Base-by-base conservation (phyloP, 2,888 invertebrate genomes). In the Eupeodes luniger region DNA sequence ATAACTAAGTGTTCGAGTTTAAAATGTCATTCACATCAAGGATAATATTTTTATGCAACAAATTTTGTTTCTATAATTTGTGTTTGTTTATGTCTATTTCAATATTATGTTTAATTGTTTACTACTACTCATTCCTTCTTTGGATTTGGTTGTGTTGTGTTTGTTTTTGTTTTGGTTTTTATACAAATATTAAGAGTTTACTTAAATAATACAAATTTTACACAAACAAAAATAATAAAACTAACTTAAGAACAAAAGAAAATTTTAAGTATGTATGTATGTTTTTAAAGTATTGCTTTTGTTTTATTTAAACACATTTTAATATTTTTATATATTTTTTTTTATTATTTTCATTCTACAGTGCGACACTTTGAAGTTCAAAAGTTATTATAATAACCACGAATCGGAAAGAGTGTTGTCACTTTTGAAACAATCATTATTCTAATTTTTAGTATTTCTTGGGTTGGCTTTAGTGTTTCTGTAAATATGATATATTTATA, bases 301-400 rank as follows among this genome's bases (percentile, higher is more conserved):
- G 16, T 85, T 72, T 51, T 47, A 53, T 72, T 77, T 19, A 16
- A 70, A 70, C 55, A 53, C 34, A 51, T 53, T 51, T 47, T 47
- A 55, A 36, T 67, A 36, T 72, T 74, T 61, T 27, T 49, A 49
- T 69, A 36, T 69, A 53, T 74, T 61, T 16, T 66, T 70, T 40
- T 67, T 11, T 57, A 51, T 85, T 57, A 64, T 19, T 64, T 81
- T 81, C 49, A 19, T 61, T 81, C 76, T 74, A 81, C 76, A 74
- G 67, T 81, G 67, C 66, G 64, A 67, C 81, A 77, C 34, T 72
- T 53, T 34, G 47, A 59, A 72, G 70, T 70, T 70, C 36, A 70
- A 70, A 75, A 51, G 66, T 84, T 84, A 72, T 83, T 44, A 70
- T 79, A 72, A 78, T 59, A 85, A 85, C 76, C 64, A 70, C 70